phyloP scores from a whole-genome alignment of 2,113 vertebrate genomes.

The Chlamydotis undulata region DNA sequence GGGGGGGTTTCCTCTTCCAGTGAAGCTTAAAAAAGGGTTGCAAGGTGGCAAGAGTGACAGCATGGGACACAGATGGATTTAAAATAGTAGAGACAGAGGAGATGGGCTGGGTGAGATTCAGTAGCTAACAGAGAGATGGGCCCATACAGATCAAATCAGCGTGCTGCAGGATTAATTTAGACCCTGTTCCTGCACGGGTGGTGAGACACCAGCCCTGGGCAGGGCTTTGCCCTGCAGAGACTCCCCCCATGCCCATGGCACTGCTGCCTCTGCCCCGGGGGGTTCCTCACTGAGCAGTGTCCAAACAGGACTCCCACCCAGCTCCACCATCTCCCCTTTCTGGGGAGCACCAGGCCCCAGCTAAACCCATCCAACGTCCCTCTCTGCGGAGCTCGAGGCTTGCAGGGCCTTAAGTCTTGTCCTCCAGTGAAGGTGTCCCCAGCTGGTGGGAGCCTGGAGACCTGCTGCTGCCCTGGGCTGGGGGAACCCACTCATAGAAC shows the following conservation, averaged over 20 bases:
- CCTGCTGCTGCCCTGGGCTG: not conserved
- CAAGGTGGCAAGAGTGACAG: too few species aligned
- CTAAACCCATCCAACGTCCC: not conserved
- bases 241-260: accelerated
- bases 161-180: not conserved
- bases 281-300: not conserved
- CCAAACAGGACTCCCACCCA: not conserved
- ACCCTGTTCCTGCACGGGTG: accelerated
- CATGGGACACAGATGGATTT: too few species aligned
- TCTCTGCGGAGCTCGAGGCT: too few species aligned
- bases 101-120: not conserved
- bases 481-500: not conserved
- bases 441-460: not conserved
- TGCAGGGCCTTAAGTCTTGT: not conserved
- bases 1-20: not conserved
- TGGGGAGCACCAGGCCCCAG: accelerated
- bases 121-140: not conserved
- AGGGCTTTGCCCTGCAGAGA: not conserved
- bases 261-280: not conserved
- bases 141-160: not conserved
- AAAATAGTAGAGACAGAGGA: not conserved
- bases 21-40: not conserved
- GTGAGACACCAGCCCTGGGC: not conserved
- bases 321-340: not conserved
- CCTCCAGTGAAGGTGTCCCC: not conserved